A percentile compares a stretch with the other conserved stretches of the same genome.
These are phyloP conservation scores for Temnopleurus reevesii DNA, from an alignment of 53 echinoderm and acorn worm species.

Conservation along the genomic window DNA sequence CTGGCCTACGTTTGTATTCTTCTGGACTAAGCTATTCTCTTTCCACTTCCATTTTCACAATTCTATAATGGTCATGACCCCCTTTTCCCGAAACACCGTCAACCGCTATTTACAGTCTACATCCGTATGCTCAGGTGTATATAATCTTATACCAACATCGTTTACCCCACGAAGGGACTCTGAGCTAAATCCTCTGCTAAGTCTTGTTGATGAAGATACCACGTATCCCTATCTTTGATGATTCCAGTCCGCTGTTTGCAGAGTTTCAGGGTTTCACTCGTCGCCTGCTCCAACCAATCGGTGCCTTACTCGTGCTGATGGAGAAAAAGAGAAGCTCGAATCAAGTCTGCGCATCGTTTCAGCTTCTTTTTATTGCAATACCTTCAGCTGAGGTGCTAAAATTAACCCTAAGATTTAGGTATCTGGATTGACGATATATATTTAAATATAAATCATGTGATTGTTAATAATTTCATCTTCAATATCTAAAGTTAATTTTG, in stretches of 20 bases:
- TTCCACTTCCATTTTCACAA: no score
- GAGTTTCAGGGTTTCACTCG: neutral
- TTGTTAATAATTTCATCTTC: no score
- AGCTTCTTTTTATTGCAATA: neutral
- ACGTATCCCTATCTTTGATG: conserved; percentile 8
- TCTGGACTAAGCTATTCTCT: no score
- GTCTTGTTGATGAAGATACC: conserved; percentile 49
- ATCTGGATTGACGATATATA: no score
- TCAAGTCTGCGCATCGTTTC: neutral
- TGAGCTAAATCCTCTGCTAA: neutral
- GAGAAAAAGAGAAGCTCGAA: neutral
- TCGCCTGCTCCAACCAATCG: neutral
- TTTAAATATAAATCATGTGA: no score
- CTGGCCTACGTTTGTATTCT: no score
- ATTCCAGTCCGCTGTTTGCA: conserved; percentile 17
- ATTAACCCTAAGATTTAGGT: no score
- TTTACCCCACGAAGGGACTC: neutral
- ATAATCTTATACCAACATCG: conserved; percentile 26
- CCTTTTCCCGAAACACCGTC: no score
- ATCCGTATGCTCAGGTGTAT: no score
- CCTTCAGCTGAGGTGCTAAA: neutral
- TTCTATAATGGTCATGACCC: no score
- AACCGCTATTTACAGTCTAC: no score
- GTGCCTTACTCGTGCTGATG: neutral
- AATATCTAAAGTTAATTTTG: no score